Conservation (phyloP, 2,797 vertebrate genomes). For the Lacerta viridis region DNA sequence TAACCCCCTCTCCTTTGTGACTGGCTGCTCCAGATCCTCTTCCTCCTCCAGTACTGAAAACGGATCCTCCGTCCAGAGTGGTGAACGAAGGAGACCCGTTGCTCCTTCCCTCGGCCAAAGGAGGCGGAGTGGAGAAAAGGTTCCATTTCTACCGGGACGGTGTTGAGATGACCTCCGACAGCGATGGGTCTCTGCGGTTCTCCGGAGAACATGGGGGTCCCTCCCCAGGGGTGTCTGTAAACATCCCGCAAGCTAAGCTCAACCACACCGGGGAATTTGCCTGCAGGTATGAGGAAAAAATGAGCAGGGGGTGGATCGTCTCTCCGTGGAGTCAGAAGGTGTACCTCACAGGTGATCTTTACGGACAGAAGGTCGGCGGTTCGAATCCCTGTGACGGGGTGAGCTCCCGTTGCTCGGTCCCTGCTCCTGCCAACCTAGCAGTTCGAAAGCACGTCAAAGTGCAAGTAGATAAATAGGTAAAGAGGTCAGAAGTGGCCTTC, state of each 20-base stretch:
- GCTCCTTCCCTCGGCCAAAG: fast-evolving
- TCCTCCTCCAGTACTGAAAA: neutral
- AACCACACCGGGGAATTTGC: neutral
- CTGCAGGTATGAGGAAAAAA: neutral
- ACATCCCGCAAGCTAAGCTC: neutral
- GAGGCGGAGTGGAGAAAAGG: too few relatives aligned
- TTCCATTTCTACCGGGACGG: neutral
- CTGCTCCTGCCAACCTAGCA: too few relatives aligned
- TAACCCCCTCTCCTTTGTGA: neutral
- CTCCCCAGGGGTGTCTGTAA: neutral
- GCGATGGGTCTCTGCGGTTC: too few relatives aligned
- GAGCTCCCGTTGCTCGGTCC: too few relatives aligned
- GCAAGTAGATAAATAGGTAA: too few relatives aligned
- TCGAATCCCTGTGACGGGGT: too few relatives aligned
- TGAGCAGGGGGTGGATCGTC: neutral
- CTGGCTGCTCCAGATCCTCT: neutral
- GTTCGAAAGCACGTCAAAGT: too few relatives aligned
- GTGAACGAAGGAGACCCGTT: neutral
- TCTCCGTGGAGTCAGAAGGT: neutral
- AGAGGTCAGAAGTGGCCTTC: too few relatives aligned
- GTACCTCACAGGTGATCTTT: neutral
- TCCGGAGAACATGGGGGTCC: neutral
- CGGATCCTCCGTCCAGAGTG: neutral
- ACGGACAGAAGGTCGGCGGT: too few relatives aligned
- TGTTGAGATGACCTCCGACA: neutral